phyloP scores from a whole-genome alignment of 1,140 invertebrate genomes.

The Heliconius himera region DNA sequence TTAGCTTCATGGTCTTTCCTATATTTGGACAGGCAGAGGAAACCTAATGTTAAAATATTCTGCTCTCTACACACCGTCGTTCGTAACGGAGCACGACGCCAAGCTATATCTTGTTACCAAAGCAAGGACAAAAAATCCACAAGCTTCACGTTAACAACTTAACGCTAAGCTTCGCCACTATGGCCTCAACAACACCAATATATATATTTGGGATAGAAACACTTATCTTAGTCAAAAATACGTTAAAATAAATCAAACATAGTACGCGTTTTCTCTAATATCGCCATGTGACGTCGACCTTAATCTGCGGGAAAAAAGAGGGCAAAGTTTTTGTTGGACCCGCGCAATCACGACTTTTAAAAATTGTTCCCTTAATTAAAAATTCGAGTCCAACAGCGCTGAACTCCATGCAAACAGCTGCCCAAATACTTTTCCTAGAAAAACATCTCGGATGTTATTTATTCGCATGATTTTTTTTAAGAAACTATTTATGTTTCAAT shows the following conservation, averaged over 20 bases:
- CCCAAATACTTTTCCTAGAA: constrained; percentile 37
- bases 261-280: not conserved
- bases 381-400: constrained; percentile 44
- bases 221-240: not conserved
- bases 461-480: not conserved
- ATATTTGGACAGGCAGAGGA: not conserved
- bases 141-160: not conserved
- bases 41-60: not conserved
- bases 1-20: not conserved
- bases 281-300: constrained; percentile 33
- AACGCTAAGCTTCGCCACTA: not conserved
- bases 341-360: constrained; percentile 63
- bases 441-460: constrained; percentile 41
- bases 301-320: constrained; percentile 52
- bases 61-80: not conserved
- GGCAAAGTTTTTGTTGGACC: constrained; percentile 49
- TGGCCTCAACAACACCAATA: not conserved
- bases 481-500: not conserved
- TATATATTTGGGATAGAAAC: too few relatives aligned
- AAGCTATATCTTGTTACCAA: too few relatives aligned
- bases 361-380: constrained; percentile 66
- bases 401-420: constrained; percentile 37
- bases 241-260: not conserved
- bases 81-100: not conserved
- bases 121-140: not conserved